These are phyloP conservation scores for Gymnothorax reevesii DNA, from an alignment of 2,797 vertebrate genomes.

Conservation along the genomic window DNA sequence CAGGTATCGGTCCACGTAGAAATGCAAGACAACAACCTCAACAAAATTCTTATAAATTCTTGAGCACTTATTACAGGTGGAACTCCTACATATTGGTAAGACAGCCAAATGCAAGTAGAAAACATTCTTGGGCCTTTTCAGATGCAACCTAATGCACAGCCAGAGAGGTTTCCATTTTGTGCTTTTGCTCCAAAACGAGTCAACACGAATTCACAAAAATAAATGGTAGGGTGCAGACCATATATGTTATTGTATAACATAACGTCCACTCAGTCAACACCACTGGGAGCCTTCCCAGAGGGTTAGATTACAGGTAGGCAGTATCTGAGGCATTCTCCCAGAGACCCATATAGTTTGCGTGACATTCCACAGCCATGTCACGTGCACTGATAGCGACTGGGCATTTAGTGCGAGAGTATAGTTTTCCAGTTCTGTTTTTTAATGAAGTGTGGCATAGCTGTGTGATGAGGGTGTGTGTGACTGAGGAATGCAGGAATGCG, in stretches of 20 bases:
- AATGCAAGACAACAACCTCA: background rate
- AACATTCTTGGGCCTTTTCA: background rate
- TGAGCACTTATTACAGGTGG: background rate
- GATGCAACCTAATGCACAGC: background rate
- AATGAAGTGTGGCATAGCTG: constrained; percentile 39
- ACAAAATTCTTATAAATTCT: background rate
- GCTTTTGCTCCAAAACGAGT: background rate
- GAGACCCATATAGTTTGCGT: background rate
- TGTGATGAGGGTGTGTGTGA: constrained; percentile 41
- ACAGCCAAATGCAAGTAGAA: background rate
- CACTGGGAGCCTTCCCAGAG: background rate
- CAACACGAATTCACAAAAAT: background rate
- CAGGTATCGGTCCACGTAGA: background rate
- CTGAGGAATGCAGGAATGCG: constrained; percentile 49
- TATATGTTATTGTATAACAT: background rate
- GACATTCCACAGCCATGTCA: background rate
- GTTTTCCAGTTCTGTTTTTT: constrained; percentile 30
- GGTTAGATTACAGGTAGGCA: background rate
- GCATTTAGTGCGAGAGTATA: constrained; percentile 15
- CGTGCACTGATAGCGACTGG: background rate
- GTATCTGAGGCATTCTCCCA: background rate
- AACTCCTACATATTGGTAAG: background rate
- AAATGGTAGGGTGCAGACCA: background rate
- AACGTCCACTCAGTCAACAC: background rate
- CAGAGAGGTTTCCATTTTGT: background rate